These are phyloP conservation scores for Cepaea hortensis DNA, from an alignment of 2,888 invertebrate species.

Conservation along the genomic window DNA sequence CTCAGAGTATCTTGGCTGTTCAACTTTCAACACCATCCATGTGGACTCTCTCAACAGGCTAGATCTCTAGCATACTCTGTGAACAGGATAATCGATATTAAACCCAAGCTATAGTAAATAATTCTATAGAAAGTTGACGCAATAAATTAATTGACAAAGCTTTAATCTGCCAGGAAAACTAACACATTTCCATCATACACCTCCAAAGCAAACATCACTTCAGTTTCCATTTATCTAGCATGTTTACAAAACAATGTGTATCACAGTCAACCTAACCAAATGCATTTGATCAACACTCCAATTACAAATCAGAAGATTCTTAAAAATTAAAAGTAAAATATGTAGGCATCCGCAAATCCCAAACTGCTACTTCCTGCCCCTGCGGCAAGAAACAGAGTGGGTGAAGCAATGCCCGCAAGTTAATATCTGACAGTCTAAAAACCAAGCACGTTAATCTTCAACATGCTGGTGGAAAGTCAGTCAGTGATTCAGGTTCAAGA, in stretches of 20 bases:
- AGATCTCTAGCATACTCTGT: background rate
- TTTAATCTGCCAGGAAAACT: too few species aligned
- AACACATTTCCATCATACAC: too few species aligned
- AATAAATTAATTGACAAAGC: too few species aligned
- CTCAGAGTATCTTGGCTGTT: background rate
- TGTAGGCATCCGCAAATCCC: conserved; percentile 47
- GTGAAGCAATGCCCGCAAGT: conserved; percentile 43
- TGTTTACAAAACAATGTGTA: too few species aligned
- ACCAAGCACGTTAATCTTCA: conserved; percentile 32
- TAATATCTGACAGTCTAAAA: conserved; percentile 39
- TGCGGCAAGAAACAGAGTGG: conserved; percentile 40
- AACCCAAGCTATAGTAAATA: background rate
- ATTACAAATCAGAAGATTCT: too few species aligned
- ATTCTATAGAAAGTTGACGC: background rate
- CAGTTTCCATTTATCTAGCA: too few species aligned
- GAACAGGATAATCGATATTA: background rate
- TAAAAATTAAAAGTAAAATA: background rate
- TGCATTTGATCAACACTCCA: too few species aligned
- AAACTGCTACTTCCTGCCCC: conserved; percentile 29
- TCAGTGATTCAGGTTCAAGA: background rate
- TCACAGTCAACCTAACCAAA: too few species aligned
- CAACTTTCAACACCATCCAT: background rate
- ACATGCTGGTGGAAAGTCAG: conserved; percentile 25
- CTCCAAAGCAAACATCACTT: too few species aligned
- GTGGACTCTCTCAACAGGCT: background rate